Base-by-base conservation (phyloP, 1,140 invertebrate species). In the Hylaeus volcanicus region DNA sequence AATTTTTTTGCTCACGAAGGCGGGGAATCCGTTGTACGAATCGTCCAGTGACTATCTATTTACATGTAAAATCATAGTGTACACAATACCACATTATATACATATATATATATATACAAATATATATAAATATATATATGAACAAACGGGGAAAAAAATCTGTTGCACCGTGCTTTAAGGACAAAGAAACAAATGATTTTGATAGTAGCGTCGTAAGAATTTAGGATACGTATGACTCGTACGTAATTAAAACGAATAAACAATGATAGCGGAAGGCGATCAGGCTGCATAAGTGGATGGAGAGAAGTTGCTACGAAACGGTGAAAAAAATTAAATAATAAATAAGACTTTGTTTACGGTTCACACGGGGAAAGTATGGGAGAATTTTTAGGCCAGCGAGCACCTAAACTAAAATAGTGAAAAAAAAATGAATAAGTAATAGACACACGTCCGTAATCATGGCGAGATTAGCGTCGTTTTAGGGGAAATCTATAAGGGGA, bases 401-500 rank as follows among this genome's bases (percentile, higher is more conserved):
- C 87, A 90, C 77, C 88, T 90, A 39, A 43, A 83, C 83, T 63
- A 86, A 74, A 41, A n/a, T 39, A 69, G 45, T 11, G 53, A n/a
- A 14, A 26, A 48, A 48, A 37, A 74, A 37, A 37, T n/a, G 41
- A 64, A n/a, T 11, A 45, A 65, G 2, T n/a, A 86, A 88, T 88
- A 91, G 88, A 91, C 61, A 91, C 61, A 64, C 91, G 88, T 91
- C 89, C 88, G 89, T 90, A 91, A 86, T 88, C 82, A 89, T 76
- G 74, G 55, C 61, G 71, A 79, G 15, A 53, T 55, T 26, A 58
- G 69, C 26, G 43, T 79, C 60, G 75, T 75, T 80, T 75, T 75
- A 41, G 55, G 51, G 14, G 11, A 55, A 73, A 74, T 56, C 64
- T 43, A 41, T 48, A 69, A 69, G 9, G 39, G 51, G 41, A 53